Evolutionary conservation across 2,888 invertebrate genomes (phyloP).

Genomic region (Parasteatoda lunata): DNA sequence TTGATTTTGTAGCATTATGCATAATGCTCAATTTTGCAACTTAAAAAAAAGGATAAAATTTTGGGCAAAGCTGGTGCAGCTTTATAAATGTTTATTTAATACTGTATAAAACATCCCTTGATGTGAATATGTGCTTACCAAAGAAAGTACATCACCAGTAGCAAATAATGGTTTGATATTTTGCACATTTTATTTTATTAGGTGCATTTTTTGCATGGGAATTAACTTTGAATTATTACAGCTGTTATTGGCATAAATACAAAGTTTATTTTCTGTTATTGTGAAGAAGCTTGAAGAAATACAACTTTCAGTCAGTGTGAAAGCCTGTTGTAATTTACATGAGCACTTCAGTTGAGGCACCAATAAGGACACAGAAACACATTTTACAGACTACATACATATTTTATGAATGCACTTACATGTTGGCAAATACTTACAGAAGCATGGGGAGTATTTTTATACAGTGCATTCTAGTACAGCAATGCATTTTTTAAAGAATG

Average conservation of each 20-base stretch:
- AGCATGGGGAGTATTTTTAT: slow-evolving; percentile 45
- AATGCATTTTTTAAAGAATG: slow-evolving; percentile 8
- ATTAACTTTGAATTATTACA: slow-evolving; percentile 44
- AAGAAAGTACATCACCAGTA: slow-evolving; percentile 12
- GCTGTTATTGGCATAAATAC: slow-evolving; percentile 11
- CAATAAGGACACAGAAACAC: slow-evolving; percentile 62
- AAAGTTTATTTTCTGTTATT: not conserved
- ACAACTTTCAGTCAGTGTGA: slow-evolving; percentile 46
- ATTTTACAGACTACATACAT: slow-evolving; percentile 58
- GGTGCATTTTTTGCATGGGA: slow-evolving; percentile 26
- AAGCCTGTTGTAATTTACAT: slow-evolving; percentile 55
- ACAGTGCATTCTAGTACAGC: slow-evolving; percentile 20
- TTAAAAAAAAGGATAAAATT: slow-evolving; percentile 29
- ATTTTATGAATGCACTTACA: slow-evolving; percentile 64
- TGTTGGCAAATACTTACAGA: slow-evolving; percentile 54
- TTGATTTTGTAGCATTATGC: not conserved
- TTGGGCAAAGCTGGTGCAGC: slow-evolving; percentile 35
- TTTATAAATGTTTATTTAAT: slow-evolving; percentile 37
- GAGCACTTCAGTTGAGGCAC: slow-evolving; percentile 67
- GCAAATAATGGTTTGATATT: slow-evolving; percentile 24
- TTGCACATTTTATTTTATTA: slow-evolving; percentile 18
- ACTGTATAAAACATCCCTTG: slow-evolving; percentile 59
- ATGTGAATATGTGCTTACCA: slow-evolving; percentile 37
- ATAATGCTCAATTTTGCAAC: slow-evolving; percentile 16
- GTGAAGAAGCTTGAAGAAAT: slow-evolving; percentile 35